These are phyloP conservation scores for Ephestia elutella DNA, from an alignment of 1,140 invertebrate species.

Conservation along the genomic window DNA sequence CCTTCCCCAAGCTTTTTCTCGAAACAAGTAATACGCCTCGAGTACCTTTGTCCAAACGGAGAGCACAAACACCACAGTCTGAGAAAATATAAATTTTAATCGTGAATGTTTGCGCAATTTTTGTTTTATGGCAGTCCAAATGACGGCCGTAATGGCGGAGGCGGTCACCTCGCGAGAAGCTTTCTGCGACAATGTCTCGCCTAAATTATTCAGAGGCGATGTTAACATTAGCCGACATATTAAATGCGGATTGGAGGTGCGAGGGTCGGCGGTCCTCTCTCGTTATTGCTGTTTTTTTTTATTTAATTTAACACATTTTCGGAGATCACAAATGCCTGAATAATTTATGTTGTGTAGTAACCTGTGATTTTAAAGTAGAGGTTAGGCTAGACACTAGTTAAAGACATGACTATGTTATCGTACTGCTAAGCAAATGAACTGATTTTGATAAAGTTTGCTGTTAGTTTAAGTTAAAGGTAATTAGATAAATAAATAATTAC, in stretches of 20 bases:
- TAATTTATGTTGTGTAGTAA: not conserved
- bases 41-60: too few relatives aligned
- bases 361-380: too few relatives aligned
- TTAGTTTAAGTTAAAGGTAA: too few relatives aligned
- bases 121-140: conserved; percentile 9
- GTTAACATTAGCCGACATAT: conserved; percentile 18
- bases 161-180: conserved; percentile 18
- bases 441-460: too few relatives aligned
- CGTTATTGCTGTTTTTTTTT: not conserved
- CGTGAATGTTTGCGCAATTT: conserved; percentile 12
- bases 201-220: conserved; percentile 21
- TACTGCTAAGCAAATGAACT: too few relatives aligned
- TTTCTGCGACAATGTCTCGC: conserved; percentile 17
- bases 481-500: too few relatives aligned
- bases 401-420: too few relatives aligned
- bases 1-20: too few relatives aligned
- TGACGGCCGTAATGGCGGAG: conserved; percentile 10
- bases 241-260: conserved; percentile 15
- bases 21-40: too few relatives aligned
- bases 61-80: not conserved
- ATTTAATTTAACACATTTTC: not conserved
- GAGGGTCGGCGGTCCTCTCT: not conserved
- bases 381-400: too few relatives aligned
- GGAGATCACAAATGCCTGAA: not conserved
- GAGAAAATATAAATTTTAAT: conserved; percentile 17